Percentiles rank a stretch among this genome's conserved stretches.
These are phyloP conservation scores for Pluvianellus socialis DNA, from an alignment of 2,113 vertebrate species.

Conservation along the genomic window DNA sequence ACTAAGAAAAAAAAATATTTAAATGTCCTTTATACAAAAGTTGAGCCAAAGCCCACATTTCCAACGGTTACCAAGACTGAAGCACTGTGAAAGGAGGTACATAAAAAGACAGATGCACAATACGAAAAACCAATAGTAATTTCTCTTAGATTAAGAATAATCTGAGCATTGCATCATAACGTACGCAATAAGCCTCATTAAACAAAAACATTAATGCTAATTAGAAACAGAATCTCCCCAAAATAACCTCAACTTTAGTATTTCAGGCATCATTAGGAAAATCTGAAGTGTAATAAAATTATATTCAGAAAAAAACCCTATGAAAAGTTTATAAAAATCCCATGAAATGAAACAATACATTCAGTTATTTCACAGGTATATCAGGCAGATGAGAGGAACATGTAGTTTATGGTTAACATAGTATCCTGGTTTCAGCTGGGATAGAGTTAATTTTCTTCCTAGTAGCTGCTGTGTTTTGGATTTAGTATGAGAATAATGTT, in stretches of 20 bases:
- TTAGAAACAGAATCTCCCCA: constrained; percentile 20
- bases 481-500: neutral
- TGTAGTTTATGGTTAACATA: neutral
- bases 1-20: neutral
- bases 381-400: neutral
- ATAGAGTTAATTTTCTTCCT: neutral
- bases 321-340: neutral
- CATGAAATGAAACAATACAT: neutral
- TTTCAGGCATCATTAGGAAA: neutral
- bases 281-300: neutral
- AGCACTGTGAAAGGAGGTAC: neutral
- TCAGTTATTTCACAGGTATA: neutral
- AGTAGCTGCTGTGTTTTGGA: neutral
- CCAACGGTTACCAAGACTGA: neutral
- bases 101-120: neutral
- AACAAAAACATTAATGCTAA: neutral
- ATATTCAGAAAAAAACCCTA: neutral
- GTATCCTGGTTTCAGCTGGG: neutral
- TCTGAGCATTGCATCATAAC: neutral
- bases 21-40: neutral
- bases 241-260: constrained; percentile 7
- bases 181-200: neutral
- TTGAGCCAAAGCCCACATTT: neutral
- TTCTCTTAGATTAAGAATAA: constrained; percentile 12
- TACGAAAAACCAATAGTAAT: neutral